Percentiles rank a stretch among this genome's conserved stretches.
Conservation (phyloP, 2,113 vertebrate genomes). For the Sinocyclocheilus grahami region DNA sequence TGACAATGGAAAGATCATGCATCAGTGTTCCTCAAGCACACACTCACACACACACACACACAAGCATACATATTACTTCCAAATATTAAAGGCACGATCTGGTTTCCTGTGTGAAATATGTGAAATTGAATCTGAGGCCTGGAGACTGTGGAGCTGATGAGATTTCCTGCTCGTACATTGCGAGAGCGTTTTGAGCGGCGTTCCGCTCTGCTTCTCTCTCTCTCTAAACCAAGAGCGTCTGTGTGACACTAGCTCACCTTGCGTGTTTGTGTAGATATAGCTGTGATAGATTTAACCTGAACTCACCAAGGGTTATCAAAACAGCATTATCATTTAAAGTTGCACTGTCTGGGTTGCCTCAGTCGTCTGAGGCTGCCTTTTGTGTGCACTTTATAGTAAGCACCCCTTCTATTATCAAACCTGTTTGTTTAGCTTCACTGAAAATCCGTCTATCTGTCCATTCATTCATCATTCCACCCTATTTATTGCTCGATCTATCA, state of each 20-base stretch:
- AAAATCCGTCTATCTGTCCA: neutral
- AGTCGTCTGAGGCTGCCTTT: neutral
- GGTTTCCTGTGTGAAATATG: constrained; percentile 45
- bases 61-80: constrained; percentile 15
- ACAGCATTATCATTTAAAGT: constrained; percentile 1
- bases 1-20: constrained; percentile 20
- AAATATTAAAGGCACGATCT: constrained; percentile 41
- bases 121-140: constrained; percentile 49
- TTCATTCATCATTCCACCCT: neutral
- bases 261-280: constrained; percentile 21
- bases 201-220: constrained; percentile 4
- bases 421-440: neutral
- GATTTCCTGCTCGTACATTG: constrained; percentile 42
- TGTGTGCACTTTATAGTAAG: neutral
- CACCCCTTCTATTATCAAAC: neutral
- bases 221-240: constrained; percentile 13
- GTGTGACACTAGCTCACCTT: constrained; percentile 20
- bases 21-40: constrained; percentile 28
- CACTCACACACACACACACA: neutral
- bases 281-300: constrained; percentile 36
- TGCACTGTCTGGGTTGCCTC: neutral
- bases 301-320: constrained; percentile 19
- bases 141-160: constrained; percentile 41
- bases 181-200: constrained; percentile 20
- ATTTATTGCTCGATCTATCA: too few relatives aligned